Percentiles rank a stretch among this genome's conserved stretches.
phyloP scores from a whole-genome alignment of 2,113 vertebrate species.

The Tragelaphus strepsiceros region DNA sequence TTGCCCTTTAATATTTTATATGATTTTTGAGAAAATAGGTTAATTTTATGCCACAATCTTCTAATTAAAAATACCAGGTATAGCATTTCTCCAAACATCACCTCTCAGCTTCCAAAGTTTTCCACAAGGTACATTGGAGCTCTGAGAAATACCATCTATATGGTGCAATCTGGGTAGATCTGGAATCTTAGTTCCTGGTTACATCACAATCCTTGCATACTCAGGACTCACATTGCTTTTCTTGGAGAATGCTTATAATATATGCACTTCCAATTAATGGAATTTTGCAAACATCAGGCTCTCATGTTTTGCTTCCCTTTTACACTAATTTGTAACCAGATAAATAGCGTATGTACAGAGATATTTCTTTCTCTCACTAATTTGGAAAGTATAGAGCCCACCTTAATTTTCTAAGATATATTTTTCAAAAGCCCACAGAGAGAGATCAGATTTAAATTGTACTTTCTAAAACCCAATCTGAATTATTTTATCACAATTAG shows the following conservation, averaged over 20 bases:
- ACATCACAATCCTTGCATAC: not conserved
- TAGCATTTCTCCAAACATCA: not conserved
- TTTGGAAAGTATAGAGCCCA: not conserved
- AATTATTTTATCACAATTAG: slow-evolving; percentile 72
- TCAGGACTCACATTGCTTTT: not conserved
- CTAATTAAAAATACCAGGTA: not conserved
- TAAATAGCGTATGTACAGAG: not conserved
- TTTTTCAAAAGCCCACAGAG: slow-evolving; percentile 49
- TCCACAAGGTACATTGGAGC: not conserved
- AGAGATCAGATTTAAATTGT: slow-evolving; percentile 46
- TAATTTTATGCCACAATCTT: not conserved
- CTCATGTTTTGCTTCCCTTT: not conserved
- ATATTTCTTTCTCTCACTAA: not conserved
- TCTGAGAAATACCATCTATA: not conserved
- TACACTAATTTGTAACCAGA: not conserved
- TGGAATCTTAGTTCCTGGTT: not conserved
- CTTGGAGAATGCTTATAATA: slow-evolving; percentile 8
- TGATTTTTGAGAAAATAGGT: not conserved
- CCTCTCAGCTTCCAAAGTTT: not conserved
- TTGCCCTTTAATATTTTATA: not conserved
- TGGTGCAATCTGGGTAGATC: not conserved
- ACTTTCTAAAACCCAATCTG: not conserved
- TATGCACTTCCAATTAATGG: slow-evolving; percentile 12
- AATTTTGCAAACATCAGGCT: slow-evolving; percentile 65
- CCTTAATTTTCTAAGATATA: not conserved